These are phyloP conservation scores for Phoxinus dragarum DNA, from an alignment of 2,797 vertebrate genomes.

Conservation along the genomic window DNA sequence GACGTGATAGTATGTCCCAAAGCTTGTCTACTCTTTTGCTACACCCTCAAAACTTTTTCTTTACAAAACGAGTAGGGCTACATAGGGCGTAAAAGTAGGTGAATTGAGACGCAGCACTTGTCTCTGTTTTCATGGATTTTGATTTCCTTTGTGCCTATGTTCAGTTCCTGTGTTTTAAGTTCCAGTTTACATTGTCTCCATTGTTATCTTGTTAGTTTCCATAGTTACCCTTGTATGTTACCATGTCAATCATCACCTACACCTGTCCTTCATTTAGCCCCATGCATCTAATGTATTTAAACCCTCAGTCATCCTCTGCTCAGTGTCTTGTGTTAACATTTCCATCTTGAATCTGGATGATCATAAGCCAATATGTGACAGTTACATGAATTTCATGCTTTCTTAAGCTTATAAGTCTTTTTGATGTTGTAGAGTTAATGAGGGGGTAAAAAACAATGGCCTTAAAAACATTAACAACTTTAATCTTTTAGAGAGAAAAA, in stretches of 20 bases:
- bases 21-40: no score
- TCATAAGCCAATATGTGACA: not conserved
- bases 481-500: not conserved
- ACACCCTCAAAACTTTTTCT: no score
- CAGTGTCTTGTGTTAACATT: no score
- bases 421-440: not conserved
- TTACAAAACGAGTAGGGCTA: no score
- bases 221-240: not conserved
- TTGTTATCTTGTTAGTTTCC: not conserved
- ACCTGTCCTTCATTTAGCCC: not conserved
- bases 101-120: not conserved
- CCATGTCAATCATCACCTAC: not conserved
- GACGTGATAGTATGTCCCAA: no score
- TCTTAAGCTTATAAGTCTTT: not conserved
- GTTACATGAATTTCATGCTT: not conserved
- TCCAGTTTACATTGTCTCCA: not conserved
- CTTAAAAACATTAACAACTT: not conserved
- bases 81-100: no score
- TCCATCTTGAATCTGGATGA: not conserved
- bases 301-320: not conserved
- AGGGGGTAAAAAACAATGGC: not conserved
- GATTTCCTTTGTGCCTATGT: not conserved
- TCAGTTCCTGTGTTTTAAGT: not conserved
- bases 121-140: not conserved
- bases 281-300: not conserved